Evolutionary conservation across 2,113 vertebrate species (phyloP).

Genomic region (Phaethon lepturus): DNA sequence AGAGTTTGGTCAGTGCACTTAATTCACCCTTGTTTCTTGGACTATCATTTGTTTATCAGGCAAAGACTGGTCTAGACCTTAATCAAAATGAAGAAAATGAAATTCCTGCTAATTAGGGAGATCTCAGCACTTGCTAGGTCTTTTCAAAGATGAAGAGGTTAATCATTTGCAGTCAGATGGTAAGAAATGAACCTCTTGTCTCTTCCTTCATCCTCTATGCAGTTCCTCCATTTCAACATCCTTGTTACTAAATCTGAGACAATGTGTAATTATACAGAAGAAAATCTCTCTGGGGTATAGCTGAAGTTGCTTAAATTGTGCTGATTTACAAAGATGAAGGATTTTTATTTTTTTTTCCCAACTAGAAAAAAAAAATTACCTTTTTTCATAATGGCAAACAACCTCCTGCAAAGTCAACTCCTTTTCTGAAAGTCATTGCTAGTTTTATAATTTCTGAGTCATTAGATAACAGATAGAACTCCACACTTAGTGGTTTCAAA

Average conservation of each 20-base stretch:
- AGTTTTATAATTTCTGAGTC: slow-evolving; percentile 89
- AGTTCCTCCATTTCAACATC: slow-evolving; percentile 59
- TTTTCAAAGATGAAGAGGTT: slow-evolving; percentile 68
- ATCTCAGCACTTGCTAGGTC: slow-evolving; percentile 58
- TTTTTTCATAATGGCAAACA: slow-evolving; percentile 77
- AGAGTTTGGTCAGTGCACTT: background rate
- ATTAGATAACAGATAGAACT: slow-evolving; percentile 89
- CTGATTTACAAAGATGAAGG: slow-evolving; percentile 79
- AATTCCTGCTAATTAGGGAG: slow-evolving; percentile 47
- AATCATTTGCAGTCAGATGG: slow-evolving; percentile 55
- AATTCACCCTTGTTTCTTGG: slow-evolving; percentile 38
- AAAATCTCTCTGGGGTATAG: slow-evolving; percentile 74
- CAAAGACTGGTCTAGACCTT: slow-evolving; percentile 34
- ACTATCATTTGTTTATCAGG: slow-evolving; percentile 58
- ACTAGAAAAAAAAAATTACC: slow-evolving; percentile 63
- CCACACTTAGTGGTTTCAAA: slow-evolving; percentile 88
- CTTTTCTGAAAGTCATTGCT: slow-evolving; percentile 84
- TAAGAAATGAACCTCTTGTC: slow-evolving; percentile 59
- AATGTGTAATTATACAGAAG: slow-evolving; percentile 76
- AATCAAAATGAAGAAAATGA: slow-evolving; percentile 55
- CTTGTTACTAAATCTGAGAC: slow-evolving; percentile 67
- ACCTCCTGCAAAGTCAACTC: slow-evolving; percentile 85
- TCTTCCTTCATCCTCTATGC: slow-evolving; percentile 52
- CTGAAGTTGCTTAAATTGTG: slow-evolving; percentile 77
- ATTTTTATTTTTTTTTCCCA: slow-evolving; percentile 48